Conservation (phyloP, 2,888 invertebrate genomes). For the Gryllus longicercus region DNA sequence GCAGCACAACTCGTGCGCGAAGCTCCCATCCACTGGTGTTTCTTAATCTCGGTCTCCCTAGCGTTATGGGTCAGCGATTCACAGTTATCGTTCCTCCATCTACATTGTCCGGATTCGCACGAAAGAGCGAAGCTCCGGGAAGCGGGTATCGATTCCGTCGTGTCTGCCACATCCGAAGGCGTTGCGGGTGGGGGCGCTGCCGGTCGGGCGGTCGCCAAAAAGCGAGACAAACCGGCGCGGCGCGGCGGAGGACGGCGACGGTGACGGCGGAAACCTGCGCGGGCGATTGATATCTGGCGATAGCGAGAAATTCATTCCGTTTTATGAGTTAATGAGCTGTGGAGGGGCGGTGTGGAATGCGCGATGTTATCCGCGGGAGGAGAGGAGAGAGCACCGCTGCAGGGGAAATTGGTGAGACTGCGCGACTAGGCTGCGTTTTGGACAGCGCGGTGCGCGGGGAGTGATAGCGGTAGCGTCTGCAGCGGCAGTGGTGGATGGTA, state of each 20-base stretch:
- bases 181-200: neutral
- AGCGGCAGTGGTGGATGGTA: too few relatives aligned
- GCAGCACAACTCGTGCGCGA: neutral
- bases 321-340: conserved; percentile 8
- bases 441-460: too few relatives aligned
- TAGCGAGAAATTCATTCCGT: conserved; percentile 1
- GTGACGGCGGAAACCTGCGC: neutral
- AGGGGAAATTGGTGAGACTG: neutral
- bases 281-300: conserved; percentile 17
- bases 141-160: neutral
- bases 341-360: neutral
- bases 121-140: neutral
- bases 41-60: neutral
- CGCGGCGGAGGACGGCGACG: neutral
- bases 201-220: neutral
- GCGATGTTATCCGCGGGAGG: neutral
- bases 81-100: neutral
- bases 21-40: neutral
- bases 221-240: neutral
- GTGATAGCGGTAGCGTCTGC: too few relatives aligned
- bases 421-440: too few relatives aligned
- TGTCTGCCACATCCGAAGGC: neutral
- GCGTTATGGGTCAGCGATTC: conserved; percentile 4
- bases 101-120: neutral
- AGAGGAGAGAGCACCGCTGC: neutral